Percentiles rank a stretch among this genome's conserved stretches.
Conservation (phyloP, 2,797 vertebrate species). For the Typhlichthys eigenmanni region DNA sequence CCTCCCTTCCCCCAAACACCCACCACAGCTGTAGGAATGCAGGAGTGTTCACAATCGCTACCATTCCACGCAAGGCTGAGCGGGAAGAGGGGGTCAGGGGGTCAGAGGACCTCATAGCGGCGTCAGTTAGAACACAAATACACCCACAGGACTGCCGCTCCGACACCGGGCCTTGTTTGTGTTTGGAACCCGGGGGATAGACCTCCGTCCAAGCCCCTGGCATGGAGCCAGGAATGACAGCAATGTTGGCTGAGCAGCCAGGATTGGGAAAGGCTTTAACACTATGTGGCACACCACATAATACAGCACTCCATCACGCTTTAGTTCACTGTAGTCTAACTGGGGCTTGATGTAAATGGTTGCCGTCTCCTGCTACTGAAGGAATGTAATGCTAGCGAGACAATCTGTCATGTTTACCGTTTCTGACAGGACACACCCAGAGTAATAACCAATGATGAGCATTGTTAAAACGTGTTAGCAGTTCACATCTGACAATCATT, state of each 20-base stretch:
- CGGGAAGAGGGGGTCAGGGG: conserved; percentile 13
- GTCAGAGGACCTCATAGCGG: conserved; percentile 44
- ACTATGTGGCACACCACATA: neutral
- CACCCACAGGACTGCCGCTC: conserved; percentile 60
- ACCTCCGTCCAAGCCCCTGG: conserved; percentile 6
- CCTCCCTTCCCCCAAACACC: no score
- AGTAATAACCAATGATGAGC: no score
- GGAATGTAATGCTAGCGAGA: neutral
- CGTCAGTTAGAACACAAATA: conserved; percentile 61
- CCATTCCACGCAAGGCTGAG: conserved; percentile 54
- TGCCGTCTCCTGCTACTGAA: conserved; percentile 14
- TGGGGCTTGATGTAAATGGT: conserved; percentile 15
- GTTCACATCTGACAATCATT: no score
- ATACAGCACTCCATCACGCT: conserved; percentile 21
- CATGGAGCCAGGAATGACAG: conserved; percentile 31
- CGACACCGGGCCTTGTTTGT: conserved; percentile 50
- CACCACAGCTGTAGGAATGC: conserved; percentile 13
- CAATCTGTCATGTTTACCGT: neutral
- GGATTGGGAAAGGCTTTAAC: neutral
- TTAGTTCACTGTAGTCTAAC: neutral
- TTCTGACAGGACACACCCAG: neutral
- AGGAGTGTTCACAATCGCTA: conserved; percentile 24
- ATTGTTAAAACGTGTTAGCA: no score
- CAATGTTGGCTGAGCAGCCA: conserved; percentile 1
- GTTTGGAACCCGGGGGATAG: conserved; percentile 13